Evolutionary conservation across 2,113 vertebrate genomes (phyloP), one percentile per base, ranked within the genome.

Genomic region (Psilopsiagon aymara): DNA sequence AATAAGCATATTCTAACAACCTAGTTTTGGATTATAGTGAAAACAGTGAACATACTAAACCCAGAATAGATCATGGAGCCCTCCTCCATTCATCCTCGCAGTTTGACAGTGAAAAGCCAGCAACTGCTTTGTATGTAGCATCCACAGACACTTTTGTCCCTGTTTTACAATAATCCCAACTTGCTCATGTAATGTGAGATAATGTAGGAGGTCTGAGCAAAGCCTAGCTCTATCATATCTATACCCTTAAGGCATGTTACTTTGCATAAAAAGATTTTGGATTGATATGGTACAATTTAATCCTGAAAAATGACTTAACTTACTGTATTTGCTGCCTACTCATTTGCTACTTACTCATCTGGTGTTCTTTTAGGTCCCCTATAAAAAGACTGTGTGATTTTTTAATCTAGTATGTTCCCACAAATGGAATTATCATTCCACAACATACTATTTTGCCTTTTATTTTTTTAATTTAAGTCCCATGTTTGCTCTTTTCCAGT

Each of bases 251-350:
- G 78, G 52, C 52, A 2, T 84, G 82, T 44, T 69, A 82, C 31
- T 92, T 88, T 15, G 3, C 44, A 73, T 82, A 41, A 85, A 89
- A 92, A 73, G 29, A 82, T 62, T 84, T 92, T 81, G 39, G 77
- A 91, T 87, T 95, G 89, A 94, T 95, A 62, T 94, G 86, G 69
- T 91, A 73, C 60, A 67, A 94, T 92, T 92, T 82, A 89, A 94
- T 87, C 47, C 66, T 91, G 91, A 95, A 81, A 95, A 95, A 97
- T 84, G 66, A 92, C 67, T 89, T 96, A 92, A 94, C 73, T 94
- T 77, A 62, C 84, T 92, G 74, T 69, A 78, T 90, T 83, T 95
- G 20, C 67, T 80, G 73, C 73, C 82, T 95, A 80, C 73, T 95
- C 55, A 79, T 83, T 83, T 75, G 49, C 52, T 94, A 43, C 86